phyloP scores from a whole-genome alignment of 2,888 invertebrate species.

The Rhimphoctona megacephalus region DNA sequence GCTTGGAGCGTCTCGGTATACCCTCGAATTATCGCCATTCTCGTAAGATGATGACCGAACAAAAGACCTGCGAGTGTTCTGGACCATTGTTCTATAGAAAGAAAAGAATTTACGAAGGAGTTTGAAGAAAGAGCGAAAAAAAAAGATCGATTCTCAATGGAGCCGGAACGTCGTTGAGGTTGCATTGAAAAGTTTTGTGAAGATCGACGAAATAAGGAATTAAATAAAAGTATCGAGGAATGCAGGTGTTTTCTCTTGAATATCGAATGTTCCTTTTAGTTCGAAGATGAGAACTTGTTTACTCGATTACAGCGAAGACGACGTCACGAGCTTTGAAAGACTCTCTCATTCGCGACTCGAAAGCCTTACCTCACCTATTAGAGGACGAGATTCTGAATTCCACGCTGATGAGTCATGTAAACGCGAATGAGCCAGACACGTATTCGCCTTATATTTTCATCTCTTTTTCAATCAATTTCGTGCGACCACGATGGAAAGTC shows the following conservation, averaged over 20 bases:
- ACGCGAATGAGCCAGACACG: slow-evolving; percentile 18
- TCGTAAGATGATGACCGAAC: slow-evolving; percentile 3
- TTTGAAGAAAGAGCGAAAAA: background rate
- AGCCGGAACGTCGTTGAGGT: background rate
- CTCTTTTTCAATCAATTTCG: slow-evolving; percentile 38
- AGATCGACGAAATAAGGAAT: background rate
- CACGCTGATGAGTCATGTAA: slow-evolving; percentile 51
- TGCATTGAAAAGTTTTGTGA: background rate
- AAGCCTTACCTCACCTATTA: slow-evolving; percentile 59
- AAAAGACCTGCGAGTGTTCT: background rate
- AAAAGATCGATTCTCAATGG: background rate
- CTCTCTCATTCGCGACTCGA: slow-evolving; percentile 25
- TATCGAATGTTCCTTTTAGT: slow-evolving; percentile 21
- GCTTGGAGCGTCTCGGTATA: background rate
- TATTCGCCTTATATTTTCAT: slow-evolving; percentile 7
- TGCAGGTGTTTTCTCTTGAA: slow-evolving; percentile 41
- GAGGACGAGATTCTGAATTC: slow-evolving; percentile 56
- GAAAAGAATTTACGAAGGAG: slow-evolving; percentile 12
- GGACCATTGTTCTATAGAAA: background rate
- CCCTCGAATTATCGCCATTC: slow-evolving; percentile 11
- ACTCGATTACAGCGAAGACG: slow-evolving; percentile 20
- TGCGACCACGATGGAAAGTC: slow-evolving; percentile 40
- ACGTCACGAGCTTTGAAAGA: slow-evolving; percentile 10
- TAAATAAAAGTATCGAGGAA: slow-evolving; percentile 6
- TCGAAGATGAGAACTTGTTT: slow-evolving; percentile 52